phyloP scores from a whole-genome alignment of 1,140 invertebrate genomes.

The Oryctes rhinoceros region DNA sequence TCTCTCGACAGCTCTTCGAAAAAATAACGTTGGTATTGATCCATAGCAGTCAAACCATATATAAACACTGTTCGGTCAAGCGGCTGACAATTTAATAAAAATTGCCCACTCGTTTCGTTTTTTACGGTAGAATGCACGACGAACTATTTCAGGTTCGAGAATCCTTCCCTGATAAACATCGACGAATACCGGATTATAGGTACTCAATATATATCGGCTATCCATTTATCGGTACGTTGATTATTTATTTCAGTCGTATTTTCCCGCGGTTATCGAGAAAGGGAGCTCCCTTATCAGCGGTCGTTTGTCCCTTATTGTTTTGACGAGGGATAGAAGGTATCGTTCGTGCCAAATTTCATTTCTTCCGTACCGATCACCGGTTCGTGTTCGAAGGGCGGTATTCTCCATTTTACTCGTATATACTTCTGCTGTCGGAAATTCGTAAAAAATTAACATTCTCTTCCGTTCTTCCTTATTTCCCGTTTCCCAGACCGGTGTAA shows the following conservation, averaged over 20 bases:
- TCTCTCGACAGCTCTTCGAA: too few species aligned
- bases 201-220: not conserved
- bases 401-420: conserved; percentile 12
- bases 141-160: not conserved
- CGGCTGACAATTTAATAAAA: conserved; percentile 2
- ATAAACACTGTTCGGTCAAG: not conserved
- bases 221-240: conserved; percentile 16
- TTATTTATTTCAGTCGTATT: conserved; percentile 22
- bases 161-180: conserved; percentile 2
- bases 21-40: too few species aligned
- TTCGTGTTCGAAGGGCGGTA: not conserved
- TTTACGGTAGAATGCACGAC: conserved; percentile 4
- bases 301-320: conserved; percentile 16
- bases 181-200: not conserved
- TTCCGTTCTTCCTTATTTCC: conserved; percentile 17
- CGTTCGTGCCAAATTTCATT: conserved; percentile 10
- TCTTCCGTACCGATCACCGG: conserved; percentile 16
- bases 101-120: conserved; percentile 11
- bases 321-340: conserved; percentile 21
- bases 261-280: not conserved
- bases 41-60: not conserved
- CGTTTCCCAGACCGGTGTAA: not conserved
- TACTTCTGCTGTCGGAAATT: not conserved
- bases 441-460: conserved; percentile 19
- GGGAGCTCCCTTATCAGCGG: not conserved